phyloP scores from a whole-genome alignment of 2,113 vertebrate genomes.

The Neodon shergylaensis region DNA sequence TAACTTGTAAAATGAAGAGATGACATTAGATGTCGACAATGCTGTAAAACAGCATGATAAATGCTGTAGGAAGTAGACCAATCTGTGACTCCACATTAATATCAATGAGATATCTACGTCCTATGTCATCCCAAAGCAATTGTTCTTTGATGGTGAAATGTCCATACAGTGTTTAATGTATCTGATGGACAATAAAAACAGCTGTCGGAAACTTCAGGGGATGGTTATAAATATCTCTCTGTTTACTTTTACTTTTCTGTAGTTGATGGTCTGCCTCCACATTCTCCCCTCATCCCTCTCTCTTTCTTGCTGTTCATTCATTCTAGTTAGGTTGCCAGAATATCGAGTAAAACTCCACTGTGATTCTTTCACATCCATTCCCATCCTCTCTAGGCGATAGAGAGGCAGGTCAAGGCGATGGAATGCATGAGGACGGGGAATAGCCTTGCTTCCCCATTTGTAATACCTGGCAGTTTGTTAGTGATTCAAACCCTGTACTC shows the following conservation, averaged over 20 bases:
- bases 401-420: background rate
- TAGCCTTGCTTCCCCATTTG: background rate
- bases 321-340: slow-evolving; percentile 49
- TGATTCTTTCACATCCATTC: slow-evolving; percentile 16
- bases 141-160: slow-evolving; percentile 54
- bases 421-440: background rate
- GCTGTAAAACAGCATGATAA: slow-evolving; percentile 50
- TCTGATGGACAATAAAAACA: slow-evolving; percentile 30
- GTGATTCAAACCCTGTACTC: background rate
- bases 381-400: background rate
- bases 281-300: background rate
- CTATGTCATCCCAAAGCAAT: slow-evolving; percentile 26
- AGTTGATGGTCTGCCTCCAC: background rate
- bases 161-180: slow-evolving; percentile 41
- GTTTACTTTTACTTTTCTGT: slow-evolving; percentile 22
- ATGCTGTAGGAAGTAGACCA: background rate
- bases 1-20: slow-evolving; percentile 50
- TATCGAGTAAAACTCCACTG: slow-evolving; percentile 31
- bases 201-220: slow-evolving; percentile 40
- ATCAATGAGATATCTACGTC: slow-evolving; percentile 41
- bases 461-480: background rate
- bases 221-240: background rate
- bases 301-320: slow-evolving; percentile 29
- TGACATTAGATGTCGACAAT: slow-evolving; percentile 17
- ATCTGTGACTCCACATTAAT: slow-evolving; percentile 42